Evolutionary conservation across 2,888 invertebrate species (phyloP).

Genomic region (Macrosiphum euphorbiae): DNA sequence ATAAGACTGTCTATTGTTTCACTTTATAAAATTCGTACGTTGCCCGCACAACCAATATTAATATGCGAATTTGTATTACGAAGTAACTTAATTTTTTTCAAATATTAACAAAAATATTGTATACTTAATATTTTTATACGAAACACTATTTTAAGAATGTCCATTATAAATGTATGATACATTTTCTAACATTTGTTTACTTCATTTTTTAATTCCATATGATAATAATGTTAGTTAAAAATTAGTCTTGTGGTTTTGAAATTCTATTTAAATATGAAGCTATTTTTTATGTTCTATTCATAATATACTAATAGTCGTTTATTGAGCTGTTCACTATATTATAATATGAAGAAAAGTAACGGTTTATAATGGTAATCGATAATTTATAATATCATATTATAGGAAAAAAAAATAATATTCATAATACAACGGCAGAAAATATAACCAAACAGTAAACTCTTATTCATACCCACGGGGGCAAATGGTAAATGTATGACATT

Average conservation of each 20-base stretch:
- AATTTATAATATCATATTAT: background rate
- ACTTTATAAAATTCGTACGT: too few species aligned
- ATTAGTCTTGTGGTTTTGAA: background rate
- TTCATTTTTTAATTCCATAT: background rate
- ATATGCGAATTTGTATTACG: too few species aligned
- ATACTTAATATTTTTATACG: too few species aligned
- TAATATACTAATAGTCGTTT: background rate
- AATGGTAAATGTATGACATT: background rate
- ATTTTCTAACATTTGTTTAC: background rate
- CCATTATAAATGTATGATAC: too few species aligned
- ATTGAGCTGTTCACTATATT: background rate
- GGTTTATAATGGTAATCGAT: background rate
- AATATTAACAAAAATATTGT: too few species aligned
- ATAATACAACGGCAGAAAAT: background rate
- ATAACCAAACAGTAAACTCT: background rate
- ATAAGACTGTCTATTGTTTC: too few species aligned
- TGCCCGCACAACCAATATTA: too few species aligned
- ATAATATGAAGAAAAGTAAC: background rate
- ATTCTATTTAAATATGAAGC: background rate
- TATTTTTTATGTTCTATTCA: background rate
- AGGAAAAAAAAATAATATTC: background rate
- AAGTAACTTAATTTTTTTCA: too few species aligned
- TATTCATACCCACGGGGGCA: background rate
- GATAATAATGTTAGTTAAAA: background rate
- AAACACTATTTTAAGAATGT: too few species aligned